A percentile compares a stretch with the other conserved stretches of the same genome.
phyloP scores from a whole-genome alignment of 2,888 invertebrate genomes.

The Toxonevra muliebris region DNA sequence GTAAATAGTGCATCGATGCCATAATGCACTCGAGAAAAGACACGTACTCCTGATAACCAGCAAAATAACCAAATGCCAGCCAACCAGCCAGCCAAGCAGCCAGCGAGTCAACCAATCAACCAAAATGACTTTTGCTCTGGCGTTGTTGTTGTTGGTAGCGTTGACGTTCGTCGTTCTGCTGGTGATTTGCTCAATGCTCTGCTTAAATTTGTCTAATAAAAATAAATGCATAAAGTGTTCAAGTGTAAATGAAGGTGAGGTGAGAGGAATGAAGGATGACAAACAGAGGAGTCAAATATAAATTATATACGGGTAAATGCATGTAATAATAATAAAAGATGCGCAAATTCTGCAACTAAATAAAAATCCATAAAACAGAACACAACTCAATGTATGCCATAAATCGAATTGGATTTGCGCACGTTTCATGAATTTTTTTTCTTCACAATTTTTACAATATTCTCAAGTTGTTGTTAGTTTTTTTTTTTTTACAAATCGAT shows the following conservation, averaged over 20 bases:
- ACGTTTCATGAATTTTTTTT: constrained; percentile 6
- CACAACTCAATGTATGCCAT: constrained; percentile 8
- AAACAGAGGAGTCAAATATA: too few species aligned
- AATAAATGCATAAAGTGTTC: too few species aligned
- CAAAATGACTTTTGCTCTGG: background rate
- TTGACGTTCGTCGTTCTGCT: too few species aligned
- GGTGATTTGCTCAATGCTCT: too few species aligned
- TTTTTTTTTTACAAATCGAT: background rate
- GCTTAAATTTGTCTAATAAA: too few species aligned
- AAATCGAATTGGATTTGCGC: constrained; percentile 27
- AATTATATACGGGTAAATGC: too few species aligned
- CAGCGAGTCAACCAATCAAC: background rate
- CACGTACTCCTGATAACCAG: constrained; percentile 28
- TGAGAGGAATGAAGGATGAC: too few species aligned
- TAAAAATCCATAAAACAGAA: constrained; percentile 10
- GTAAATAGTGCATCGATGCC: constrained; percentile 18
- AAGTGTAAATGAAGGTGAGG: too few species aligned
- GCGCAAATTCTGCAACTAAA: constrained; percentile 11
- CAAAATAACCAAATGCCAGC: background rate
- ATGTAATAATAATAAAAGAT: constrained; percentile 5
- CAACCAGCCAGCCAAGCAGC: background rate
- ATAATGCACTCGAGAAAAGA: constrained; percentile 26
- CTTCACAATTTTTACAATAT: too few species aligned
- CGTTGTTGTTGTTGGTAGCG: background rate
- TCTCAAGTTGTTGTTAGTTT: too few species aligned